Evolutionary conservation across 2,888 invertebrate genomes (phyloP).

Genomic region (Napeogenes sylphis): DNA sequence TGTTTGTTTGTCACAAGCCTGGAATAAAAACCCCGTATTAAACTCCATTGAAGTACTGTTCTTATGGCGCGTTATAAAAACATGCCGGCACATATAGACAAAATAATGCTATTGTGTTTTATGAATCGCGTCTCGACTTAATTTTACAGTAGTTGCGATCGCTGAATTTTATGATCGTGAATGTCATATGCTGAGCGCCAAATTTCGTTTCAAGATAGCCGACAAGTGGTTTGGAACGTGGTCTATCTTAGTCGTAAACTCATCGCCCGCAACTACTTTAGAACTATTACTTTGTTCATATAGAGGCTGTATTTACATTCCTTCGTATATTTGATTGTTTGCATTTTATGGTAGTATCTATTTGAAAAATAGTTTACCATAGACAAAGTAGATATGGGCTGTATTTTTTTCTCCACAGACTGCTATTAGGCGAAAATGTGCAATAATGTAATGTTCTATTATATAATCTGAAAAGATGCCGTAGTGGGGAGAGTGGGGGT

Average conservation of each 20-base stretch:
- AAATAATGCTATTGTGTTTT: conserved; percentile 30
- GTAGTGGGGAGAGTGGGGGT: conserved; percentile 53
- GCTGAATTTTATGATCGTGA: neutral
- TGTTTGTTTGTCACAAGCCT: conserved; percentile 39
- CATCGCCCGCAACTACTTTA: conserved; percentile 17
- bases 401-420: conserved; percentile 52
- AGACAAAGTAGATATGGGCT: conserved; percentile 66
- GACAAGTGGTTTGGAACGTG: conserved; percentile 12
- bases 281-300: conserved; percentile 22
- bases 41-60: conserved; percentile 12
- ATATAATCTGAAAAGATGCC: conserved; percentile 48
- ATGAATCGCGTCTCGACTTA: conserved; percentile 19
- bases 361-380: conserved; percentile 48
- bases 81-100: conserved; percentile 19
- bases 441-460: conserved; percentile 47
- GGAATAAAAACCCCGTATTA: conserved; percentile 19
- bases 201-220: neutral
- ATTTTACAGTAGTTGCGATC: conserved; percentile 21
- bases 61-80: conserved; percentile 18
- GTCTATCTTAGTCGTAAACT: conserved; percentile 7
- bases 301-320: conserved; percentile 58
- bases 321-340: conserved; percentile 52
- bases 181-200: conserved; percentile 7
- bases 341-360: conserved; percentile 43
- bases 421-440: conserved; percentile 51